Conservation (phyloP, 1,140 invertebrate species). For the Trachymyrmex septentrionalis region DNA sequence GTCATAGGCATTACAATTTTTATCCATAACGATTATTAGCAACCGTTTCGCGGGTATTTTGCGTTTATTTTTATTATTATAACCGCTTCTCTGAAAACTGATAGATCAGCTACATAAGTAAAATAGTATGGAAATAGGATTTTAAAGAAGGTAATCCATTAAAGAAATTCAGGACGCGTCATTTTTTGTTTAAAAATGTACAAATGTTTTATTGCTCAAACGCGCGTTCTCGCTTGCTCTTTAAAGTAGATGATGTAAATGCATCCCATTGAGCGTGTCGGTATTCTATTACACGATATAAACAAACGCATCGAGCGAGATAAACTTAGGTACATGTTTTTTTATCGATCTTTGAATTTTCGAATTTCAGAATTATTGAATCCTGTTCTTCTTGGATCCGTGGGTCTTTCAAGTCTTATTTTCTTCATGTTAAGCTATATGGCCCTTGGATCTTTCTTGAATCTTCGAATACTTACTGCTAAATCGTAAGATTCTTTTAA, state of each 20-base stretch:
- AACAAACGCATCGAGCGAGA: constrained; percentile 5
- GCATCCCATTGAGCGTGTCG: neutral
- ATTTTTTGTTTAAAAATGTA: constrained; percentile 77
- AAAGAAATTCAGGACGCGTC: constrained; percentile 51
- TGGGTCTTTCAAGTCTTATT: constrained; percentile 19
- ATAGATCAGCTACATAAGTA: constrained; percentile 4
- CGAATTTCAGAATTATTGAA: constrained; percentile 8
- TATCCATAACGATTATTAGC: constrained; percentile 47
- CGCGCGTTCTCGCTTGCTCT: constrained; percentile 67
- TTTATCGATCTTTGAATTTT: neutral
- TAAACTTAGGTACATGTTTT: constrained; percentile 23
- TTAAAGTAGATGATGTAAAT: constrained; percentile 66
- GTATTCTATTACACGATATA: neutral
- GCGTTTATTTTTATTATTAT: constrained; percentile 28
- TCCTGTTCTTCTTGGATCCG: constrained; percentile 1
- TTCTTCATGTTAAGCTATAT: constrained; percentile 26
- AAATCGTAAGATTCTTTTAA: neutral
- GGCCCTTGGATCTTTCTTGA: neutral
- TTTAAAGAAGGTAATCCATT: constrained; percentile 23
- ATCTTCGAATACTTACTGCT: neutral
- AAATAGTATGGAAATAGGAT: neutral
- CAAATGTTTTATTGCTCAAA: constrained; percentile 81
- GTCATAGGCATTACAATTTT: constrained; percentile 67
- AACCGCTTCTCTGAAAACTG: neutral
- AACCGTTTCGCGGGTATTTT: constrained; percentile 16